Conservation (phyloP, 2,797 vertebrate genomes). For the Clarias laeviceps region DNA sequence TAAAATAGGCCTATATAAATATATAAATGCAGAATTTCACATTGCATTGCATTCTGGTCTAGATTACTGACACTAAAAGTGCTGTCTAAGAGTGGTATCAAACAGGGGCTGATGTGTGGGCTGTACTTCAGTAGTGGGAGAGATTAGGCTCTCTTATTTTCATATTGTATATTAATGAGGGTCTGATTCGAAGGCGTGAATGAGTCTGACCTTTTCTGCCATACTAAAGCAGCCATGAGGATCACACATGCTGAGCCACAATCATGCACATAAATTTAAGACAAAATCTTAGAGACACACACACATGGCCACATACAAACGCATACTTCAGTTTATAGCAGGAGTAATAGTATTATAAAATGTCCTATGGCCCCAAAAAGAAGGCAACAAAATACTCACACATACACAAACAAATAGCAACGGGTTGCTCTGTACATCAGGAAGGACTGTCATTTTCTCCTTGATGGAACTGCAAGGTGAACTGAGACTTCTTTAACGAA, state of each 20-base stretch:
- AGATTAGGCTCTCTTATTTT: slow-evolving; percentile 62
- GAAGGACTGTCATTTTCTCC: slow-evolving; percentile 30
- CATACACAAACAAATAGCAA: neutral
- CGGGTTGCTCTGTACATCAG: slow-evolving; percentile 9
- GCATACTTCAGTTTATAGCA: neutral
- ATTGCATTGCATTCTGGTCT: neutral
- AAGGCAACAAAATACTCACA: neutral
- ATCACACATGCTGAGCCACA: neutral
- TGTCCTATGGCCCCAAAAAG: neutral
- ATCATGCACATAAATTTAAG: slow-evolving; percentile 10
- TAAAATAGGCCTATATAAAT: neutral
- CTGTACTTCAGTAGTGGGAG: slow-evolving; percentile 27
- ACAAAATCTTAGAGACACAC: neutral
- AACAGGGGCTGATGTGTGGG: slow-evolving; percentile 8
- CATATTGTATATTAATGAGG: slow-evolving; percentile 67
- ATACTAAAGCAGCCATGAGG: slow-evolving; percentile 52
- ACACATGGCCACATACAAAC: neutral
- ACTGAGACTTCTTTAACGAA: slow-evolving; percentile 38
- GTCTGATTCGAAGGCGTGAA: slow-evolving; percentile 69
- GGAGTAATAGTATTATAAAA: neutral
- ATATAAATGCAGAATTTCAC: neutral
- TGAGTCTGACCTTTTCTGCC: slow-evolving; percentile 67
- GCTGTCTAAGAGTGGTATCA: neutral
- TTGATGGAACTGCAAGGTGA: slow-evolving; percentile 50
- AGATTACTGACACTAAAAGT: neutral